phyloP scores from a whole-genome alignment of 2,797 vertebrate genomes.

The Xenentodon cancila region DNA sequence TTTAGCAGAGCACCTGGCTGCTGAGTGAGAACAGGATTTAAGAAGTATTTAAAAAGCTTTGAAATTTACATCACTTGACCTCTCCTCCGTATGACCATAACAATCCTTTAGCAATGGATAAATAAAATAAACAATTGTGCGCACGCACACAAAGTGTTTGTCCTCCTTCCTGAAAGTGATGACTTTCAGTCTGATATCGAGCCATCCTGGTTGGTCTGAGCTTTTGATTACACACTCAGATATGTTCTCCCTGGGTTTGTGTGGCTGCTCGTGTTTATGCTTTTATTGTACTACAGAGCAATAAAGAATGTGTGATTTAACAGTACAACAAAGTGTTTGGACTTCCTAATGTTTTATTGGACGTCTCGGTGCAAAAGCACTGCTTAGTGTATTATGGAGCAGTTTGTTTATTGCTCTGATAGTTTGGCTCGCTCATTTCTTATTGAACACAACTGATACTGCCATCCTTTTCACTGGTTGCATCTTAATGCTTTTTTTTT shows the following conservation, averaged over 20 bases:
- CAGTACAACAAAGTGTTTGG: slow-evolving; percentile 5
- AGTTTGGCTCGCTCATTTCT: slow-evolving; percentile 8
- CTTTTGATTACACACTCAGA: slow-evolving; percentile 7
- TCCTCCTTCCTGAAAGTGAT: background rate
- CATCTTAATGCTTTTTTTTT: background rate
- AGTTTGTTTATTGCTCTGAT: slow-evolving; percentile 13
- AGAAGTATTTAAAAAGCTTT: no score
- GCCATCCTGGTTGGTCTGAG: slow-evolving; percentile 7
- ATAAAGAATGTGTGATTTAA: slow-evolving; percentile 26
- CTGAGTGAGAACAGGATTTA: background rate
- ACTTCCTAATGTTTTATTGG: slow-evolving; percentile 15
- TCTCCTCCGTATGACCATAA: background rate
- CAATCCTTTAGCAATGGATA: background rate
- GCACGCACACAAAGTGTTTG: slow-evolving; percentile 5
- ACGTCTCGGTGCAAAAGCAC: slow-evolving; percentile 3
- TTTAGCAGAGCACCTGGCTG: background rate
- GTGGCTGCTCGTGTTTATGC: slow-evolving; percentile 8
- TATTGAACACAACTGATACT: background rate
- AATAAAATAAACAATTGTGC: background rate
- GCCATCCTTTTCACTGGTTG: background rate
- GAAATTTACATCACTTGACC: no score
- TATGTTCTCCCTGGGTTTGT: background rate
- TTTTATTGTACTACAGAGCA: slow-evolving; percentile 5
- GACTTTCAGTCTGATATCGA: background rate
- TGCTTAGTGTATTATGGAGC: slow-evolving; percentile 16